Conservation (phyloP, 2,113 vertebrate genomes). For the Notarius lentiginosus region DNA sequence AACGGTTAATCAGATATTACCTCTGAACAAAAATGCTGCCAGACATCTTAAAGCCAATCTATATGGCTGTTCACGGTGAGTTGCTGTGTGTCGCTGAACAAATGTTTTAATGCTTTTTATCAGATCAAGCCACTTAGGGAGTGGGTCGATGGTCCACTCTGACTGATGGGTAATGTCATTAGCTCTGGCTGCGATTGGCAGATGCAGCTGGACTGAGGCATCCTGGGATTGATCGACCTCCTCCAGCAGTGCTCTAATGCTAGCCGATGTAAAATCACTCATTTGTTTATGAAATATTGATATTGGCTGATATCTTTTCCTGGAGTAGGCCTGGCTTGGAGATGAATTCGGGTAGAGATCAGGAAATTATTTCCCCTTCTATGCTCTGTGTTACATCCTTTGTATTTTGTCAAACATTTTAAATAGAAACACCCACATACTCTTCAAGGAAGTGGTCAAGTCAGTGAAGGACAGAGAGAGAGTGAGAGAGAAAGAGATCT, state of each 20-base stretch:
- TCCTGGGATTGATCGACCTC: slow-evolving; percentile 65
- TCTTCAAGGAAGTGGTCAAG: slow-evolving; percentile 9
- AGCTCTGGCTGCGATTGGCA: slow-evolving; percentile 64
- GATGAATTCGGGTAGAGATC: background rate
- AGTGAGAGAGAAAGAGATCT: background rate
- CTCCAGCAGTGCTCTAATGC: slow-evolving; percentile 58
- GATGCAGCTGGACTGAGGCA: slow-evolving; percentile 53
- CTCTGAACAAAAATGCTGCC: background rate
- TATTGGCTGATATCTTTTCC: slow-evolving; percentile 67
- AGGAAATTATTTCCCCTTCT: background rate
- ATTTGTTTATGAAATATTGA: slow-evolving; percentile 80
- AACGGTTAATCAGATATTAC: background rate
- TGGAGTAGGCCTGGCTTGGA: slow-evolving; percentile 43
- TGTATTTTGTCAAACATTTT: background rate
- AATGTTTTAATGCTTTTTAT: slow-evolving; percentile 78
- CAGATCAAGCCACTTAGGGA: slow-evolving; percentile 69
- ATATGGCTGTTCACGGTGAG: slow-evolving; percentile 30
- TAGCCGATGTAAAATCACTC: slow-evolving; percentile 62
- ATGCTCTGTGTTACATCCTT: background rate
- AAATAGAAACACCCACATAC: background rate
- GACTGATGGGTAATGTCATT: slow-evolving; percentile 73
- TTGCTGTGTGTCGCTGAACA: slow-evolving; percentile 70
- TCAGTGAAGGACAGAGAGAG: background rate
- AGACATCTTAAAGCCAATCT: slow-evolving; percentile 29
- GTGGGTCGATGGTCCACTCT: slow-evolving; percentile 69